Base-by-base conservation (phyloP, 2,888 invertebrate species). In the Drosophila tanythrix region DNA sequence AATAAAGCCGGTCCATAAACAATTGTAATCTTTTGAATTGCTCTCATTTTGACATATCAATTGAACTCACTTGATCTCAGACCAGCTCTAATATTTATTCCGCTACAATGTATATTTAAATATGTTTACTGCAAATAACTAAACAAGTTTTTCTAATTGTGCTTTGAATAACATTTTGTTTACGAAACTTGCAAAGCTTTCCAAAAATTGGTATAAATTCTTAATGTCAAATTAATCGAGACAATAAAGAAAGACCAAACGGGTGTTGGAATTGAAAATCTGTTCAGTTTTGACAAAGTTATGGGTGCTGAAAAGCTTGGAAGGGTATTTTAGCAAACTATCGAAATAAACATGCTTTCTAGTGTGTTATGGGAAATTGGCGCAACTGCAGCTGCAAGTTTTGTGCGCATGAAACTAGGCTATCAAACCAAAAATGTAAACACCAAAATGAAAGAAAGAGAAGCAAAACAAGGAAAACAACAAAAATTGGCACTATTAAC, bases 361-460 rank as follows among this genome's bases (percentile, higher is more conserved):
- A 10, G 40, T 3, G 40, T 3, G 25, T 8, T 15, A 25, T 25
- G 15, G 40, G 7, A 59, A 58, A 60, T 56, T 51, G 52, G 36
- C 31, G 52, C 48, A 73, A 62, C 46, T 83, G 64, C 67, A 76
- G 70, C 65, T 67, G 64, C 76, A 79, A 84, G 80, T 82, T 79
- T 73, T 50, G 65, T 62, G 57, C 62, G 78, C 65, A 75, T 61
- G 61, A 74, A 82, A 76, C 82, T 79, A 66, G 83, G 83, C 86
- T 77, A 82, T 52, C 72, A 61, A 36, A 50, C 35, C 7, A 11
- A 10, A 33, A 38, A 27, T 11, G 11, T n/a, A 5, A 43, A n/a
- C n/a, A n/a, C 11, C 2, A 43, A 33, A 33, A 36, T 10, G 27
- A 15, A 27, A 36, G 25, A 36, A 21, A 10, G 31, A 31, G 35